Evolutionary conservation across 1,140 invertebrate species (phyloP).

Genomic region (Paramacrobiotus metropolitanus): DNA sequence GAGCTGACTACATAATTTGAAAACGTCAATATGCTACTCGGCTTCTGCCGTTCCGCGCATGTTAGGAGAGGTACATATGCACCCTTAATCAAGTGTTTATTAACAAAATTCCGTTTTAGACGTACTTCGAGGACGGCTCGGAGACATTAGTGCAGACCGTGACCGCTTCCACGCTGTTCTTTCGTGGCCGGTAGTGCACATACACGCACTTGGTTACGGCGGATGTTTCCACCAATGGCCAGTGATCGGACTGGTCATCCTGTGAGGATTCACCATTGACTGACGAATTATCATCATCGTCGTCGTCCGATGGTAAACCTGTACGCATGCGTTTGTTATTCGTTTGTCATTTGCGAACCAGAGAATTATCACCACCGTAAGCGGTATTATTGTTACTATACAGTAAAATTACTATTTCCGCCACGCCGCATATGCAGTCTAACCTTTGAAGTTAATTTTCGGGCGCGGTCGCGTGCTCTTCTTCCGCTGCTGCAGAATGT

Average conservation of each 20-base stretch:
- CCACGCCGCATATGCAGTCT: no score
- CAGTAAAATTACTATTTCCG: no score
- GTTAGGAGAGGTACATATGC: no score
- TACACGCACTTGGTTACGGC: background rate
- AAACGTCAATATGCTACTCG: no score
- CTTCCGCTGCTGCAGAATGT: background rate
- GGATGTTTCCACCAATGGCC: background rate
- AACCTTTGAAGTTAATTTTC: background rate
- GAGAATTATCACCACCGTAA: no score
- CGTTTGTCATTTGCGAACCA: no score
- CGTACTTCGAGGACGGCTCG: constrained; percentile 3
- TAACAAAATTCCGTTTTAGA: no score
- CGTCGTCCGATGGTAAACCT: background rate
- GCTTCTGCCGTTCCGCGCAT: no score
- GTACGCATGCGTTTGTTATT: no score
- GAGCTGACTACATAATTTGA: background rate
- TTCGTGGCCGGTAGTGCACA: background rate
- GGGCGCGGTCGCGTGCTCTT: background rate
- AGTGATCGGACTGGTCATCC: background rate
- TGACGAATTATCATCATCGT: background rate
- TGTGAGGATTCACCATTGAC: background rate
- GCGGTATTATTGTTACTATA: no score
- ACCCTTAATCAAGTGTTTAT: no score
- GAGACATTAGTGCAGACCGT: background rate
- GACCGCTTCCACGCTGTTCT: background rate